A percentile compares a stretch with the other conserved stretches of the same genome.
Evolutionary conservation across 2,888 invertebrate genomes (phyloP).

Genomic region (Sphecodes monilicornis): DNA sequence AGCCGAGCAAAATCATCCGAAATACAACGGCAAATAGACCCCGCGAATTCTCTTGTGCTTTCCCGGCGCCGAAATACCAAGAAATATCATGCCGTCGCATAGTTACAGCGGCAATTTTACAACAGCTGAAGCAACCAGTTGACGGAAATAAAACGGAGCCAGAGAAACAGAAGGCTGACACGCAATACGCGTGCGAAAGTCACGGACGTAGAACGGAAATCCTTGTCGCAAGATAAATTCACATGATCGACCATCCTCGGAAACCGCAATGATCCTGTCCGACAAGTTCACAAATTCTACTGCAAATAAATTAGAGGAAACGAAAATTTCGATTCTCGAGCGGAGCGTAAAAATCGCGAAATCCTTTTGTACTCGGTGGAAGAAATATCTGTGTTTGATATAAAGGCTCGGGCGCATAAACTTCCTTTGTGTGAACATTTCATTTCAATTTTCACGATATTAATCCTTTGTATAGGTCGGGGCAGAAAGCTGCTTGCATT

Average conservation of each 20-base stretch:
- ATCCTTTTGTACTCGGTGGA: not conserved
- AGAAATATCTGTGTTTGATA: not conserved
- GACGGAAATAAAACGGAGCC: constrained; percentile 13
- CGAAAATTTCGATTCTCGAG: not conserved
- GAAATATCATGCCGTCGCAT: not conserved
- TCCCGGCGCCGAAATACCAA: not conserved
- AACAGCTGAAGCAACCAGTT: not conserved
- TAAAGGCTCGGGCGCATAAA: not conserved
- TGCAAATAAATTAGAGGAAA: not conserved
- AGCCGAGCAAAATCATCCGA: constrained; percentile 22
- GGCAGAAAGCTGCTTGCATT: too few species aligned
- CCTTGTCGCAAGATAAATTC: constrained; percentile 7
- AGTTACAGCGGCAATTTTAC: not conserved
- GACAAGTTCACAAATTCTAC: not conserved
- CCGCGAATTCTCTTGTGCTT: not conserved
- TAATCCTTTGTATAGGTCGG: not conserved
- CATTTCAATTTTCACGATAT: not conserved
- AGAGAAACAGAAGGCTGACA: constrained; percentile 6
- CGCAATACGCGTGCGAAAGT: constrained; percentile 48
- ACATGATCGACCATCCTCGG: not conserved
- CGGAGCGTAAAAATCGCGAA: not conserved
- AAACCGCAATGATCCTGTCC: not conserved
- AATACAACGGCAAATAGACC: constrained; percentile 15
- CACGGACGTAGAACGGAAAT: not conserved
- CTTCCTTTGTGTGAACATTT: not conserved